phyloP scores from a whole-genome alignment of 2,888 invertebrate genomes.

The Thereva nobilitata region DNA sequence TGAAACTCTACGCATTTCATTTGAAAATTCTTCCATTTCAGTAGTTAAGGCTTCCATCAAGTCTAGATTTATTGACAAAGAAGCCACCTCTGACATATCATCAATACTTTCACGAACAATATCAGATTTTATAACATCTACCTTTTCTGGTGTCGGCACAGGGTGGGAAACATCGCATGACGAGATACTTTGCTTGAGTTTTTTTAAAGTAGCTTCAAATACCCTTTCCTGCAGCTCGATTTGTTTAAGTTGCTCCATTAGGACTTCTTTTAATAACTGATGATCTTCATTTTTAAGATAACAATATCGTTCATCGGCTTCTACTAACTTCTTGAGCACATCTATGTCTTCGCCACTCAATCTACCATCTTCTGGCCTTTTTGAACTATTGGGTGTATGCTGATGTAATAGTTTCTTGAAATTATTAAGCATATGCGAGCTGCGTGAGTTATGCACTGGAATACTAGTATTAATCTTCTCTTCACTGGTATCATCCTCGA shows the following conservation, averaged over 20 bases:
- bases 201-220: slow-evolving; percentile 40
- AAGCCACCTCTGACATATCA: no score
- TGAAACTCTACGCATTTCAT: no score
- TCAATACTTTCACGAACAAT: no score
- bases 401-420: slow-evolving; percentile 43
- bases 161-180: neutral
- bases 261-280: slow-evolving; percentile 46
- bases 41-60: no score
- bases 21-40: no score
- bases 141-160: no score
- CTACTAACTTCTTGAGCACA: slow-evolving; percentile 46
- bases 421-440: slow-evolving; percentile 40
- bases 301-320: slow-evolving; percentile 45
- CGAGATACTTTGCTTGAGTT: neutral
- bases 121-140: no score
- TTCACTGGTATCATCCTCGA: neutral
- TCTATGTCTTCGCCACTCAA: slow-evolving; percentile 43
- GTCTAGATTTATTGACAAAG: no score
- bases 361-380: neutral
- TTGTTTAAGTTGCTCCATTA: slow-evolving; percentile 45
- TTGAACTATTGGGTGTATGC: slow-evolving; percentile 36
- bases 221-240: slow-evolving; percentile 46
- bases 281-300: slow-evolving; percentile 44
- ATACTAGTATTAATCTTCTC: neutral
- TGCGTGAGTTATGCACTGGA: slow-evolving; percentile 6